Conservation (phyloP, 2,888 invertebrate species). For the Eurytoma californica region DNA sequence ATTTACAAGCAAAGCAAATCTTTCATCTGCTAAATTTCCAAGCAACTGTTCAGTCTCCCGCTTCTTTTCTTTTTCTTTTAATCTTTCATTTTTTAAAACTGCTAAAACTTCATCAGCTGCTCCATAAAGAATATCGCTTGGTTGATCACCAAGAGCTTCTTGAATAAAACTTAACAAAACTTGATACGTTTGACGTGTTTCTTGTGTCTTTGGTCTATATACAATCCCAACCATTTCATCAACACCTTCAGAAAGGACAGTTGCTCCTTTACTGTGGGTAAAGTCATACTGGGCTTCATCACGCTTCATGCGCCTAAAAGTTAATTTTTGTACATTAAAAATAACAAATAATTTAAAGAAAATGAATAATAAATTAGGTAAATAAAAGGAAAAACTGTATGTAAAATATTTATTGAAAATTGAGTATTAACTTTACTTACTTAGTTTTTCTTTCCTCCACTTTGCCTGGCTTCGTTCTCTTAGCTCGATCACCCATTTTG, state of each 20-base stretch:
- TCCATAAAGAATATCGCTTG: constrained; percentile 96
- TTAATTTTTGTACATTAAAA: constrained; percentile 24
- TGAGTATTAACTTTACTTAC: constrained; percentile 76
- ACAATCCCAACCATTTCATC: constrained; percentile 96
- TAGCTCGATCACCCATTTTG: constrained; percentile 97
- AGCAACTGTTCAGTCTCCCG: constrained; percentile 92
- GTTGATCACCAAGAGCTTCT: constrained; percentile 97
- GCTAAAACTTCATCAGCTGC: constrained; percentile 99
- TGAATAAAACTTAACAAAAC: constrained; percentile 96
- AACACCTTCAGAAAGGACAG: constrained; percentile 89
- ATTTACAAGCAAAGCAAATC: constrained; percentile 96
- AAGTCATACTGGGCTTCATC: constrained; percentile 96
- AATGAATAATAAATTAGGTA: too few relatives aligned
- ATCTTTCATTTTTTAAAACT: constrained; percentile 94
- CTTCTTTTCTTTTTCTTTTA: constrained; percentile 95
- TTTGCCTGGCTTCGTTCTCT: constrained; percentile 93
- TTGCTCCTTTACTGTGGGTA: constrained; percentile 91
- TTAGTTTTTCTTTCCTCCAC: constrained; percentile 95
- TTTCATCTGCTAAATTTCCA: constrained; percentile 89
- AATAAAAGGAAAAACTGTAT: too few relatives aligned
- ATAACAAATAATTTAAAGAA: too few relatives aligned
- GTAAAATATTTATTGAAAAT: not conserved
- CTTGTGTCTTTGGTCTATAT: constrained; percentile 97
- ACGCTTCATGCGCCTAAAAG: constrained; percentile 85
- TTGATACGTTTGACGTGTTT: constrained; percentile 98